Evolutionary conservation across 64 coral and sea anemone genomes (phyloP).

Genomic region (Pachyseris speciosa): DNA sequence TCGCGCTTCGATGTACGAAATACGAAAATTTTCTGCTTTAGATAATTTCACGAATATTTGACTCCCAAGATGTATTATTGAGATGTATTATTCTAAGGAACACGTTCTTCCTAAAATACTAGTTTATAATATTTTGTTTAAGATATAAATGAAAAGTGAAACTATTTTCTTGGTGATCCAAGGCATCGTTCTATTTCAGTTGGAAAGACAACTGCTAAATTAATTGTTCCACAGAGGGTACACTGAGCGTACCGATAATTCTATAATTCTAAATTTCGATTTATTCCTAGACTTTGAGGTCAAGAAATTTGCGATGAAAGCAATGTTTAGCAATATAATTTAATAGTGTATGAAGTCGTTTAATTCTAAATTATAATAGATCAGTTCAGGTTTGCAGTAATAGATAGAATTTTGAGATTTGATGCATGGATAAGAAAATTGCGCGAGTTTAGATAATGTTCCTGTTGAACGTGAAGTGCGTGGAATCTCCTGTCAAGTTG

Average conservation of each 20-base stretch:
- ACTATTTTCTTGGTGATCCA: conserved; percentile 12
- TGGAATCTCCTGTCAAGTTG: not conserved
- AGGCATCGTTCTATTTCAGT: not conserved
- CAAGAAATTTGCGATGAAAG: not conserved
- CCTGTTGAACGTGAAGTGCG: not conserved
- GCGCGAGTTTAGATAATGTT: not conserved
- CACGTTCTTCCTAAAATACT: not conserved
- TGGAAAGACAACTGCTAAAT: not conserved
- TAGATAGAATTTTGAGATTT: not conserved
- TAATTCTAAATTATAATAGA: not conserved
- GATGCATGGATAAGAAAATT: not conserved
- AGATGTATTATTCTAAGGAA: not conserved
- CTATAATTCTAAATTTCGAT: not conserved
- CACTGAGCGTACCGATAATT: not conserved
- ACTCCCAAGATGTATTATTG: not conserved
- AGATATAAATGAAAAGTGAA: not conserved
- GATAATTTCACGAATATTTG: not conserved
- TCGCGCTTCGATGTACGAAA: not conserved
- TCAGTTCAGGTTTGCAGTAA: not conserved
- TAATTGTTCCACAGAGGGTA: not conserved
- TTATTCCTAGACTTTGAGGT: not conserved
- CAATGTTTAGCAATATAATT: conserved; percentile 2
- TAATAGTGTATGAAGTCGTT: not conserved
- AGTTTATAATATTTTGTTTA: conserved; percentile 10
- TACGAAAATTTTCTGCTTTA: not conserved